Percentiles rank a stretch among this genome's conserved stretches.
phyloP scores from a whole-genome alignment of 2,797 vertebrate genomes.

The Girardinus metallicus region DNA sequence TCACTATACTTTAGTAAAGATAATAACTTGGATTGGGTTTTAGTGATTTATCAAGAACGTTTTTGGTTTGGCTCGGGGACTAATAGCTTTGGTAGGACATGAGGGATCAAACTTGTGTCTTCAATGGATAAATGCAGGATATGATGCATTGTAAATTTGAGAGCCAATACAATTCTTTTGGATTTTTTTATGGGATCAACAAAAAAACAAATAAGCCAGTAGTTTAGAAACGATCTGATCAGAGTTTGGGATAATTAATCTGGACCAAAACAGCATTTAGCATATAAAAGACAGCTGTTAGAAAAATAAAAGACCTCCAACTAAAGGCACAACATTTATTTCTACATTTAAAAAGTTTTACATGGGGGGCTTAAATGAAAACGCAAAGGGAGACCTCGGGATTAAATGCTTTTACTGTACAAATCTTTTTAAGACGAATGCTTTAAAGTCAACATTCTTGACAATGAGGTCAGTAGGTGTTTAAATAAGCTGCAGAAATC shows the following conservation, averaged over 20 bases:
- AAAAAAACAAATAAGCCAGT: not conserved
- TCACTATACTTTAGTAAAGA: not conserved
- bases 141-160: not conserved
- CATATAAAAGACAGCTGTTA: not conserved
- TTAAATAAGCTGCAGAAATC: not conserved
- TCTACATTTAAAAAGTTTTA: not conserved
- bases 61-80: constrained; percentile 16
- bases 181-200: not conserved
- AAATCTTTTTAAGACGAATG: not conserved
- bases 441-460: not conserved
- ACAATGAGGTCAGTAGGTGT: not conserved
- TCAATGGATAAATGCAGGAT: not conserved
- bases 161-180: not conserved
- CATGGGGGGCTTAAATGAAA: not conserved
- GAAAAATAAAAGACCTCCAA: not conserved
- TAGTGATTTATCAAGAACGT: not conserved
- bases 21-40: not conserved
- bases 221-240: not conserved
- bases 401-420: not conserved
- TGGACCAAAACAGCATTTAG: not conserved
- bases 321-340: constrained; percentile 6
- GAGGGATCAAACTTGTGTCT: constrained; percentile 7
- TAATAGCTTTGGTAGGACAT: constrained; percentile 48
- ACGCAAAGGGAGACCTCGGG: not conserved
- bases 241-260: not conserved